Evolutionary conservation across 2,113 vertebrate genomes (phyloP).

Genomic region (Microtus montanus): DNA sequence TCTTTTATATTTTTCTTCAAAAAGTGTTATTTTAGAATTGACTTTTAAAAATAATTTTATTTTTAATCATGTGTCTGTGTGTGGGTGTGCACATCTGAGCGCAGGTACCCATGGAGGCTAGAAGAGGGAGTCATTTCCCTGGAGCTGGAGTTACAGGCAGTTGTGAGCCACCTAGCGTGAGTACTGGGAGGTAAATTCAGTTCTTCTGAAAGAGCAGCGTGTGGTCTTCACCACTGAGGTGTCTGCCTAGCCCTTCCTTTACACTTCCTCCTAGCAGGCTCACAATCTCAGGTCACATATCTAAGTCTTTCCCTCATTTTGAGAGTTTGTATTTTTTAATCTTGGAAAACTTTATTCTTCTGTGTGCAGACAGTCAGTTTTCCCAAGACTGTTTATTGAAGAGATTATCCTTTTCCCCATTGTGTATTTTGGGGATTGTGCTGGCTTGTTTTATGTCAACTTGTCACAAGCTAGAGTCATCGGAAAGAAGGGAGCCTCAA

Average conservation of each 20-base stretch:
- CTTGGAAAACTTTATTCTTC: not conserved
- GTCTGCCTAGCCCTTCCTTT: not conserved
- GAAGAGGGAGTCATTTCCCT: not conserved
- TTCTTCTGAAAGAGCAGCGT: not conserved
- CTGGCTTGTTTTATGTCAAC: not conserved
- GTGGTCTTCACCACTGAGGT: not conserved
- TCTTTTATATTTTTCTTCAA: not conserved
- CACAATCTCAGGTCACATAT: not conserved
- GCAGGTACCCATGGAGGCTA: not conserved
- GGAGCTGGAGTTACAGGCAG: not conserved
- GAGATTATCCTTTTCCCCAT: not conserved
- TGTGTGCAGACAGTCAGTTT: not conserved
- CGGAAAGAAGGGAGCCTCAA: not conserved
- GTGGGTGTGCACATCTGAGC: not conserved
- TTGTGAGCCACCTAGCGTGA: not conserved
- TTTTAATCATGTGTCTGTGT: not conserved
- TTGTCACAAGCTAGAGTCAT: not conserved
- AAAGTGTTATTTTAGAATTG: not conserved
- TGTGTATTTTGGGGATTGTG: not conserved
- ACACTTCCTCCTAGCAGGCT: not conserved
- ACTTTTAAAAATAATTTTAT: not conserved
- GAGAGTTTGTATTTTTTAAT: not conserved
- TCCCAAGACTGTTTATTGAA: not conserved
- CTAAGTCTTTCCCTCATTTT: not conserved
- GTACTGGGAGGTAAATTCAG: not conserved